A percentile compares a stretch with the other conserved stretches of the same genome.
Conservation (phyloP, 2,797 vertebrate species). For the Enteromius fasciolatus region DNA sequence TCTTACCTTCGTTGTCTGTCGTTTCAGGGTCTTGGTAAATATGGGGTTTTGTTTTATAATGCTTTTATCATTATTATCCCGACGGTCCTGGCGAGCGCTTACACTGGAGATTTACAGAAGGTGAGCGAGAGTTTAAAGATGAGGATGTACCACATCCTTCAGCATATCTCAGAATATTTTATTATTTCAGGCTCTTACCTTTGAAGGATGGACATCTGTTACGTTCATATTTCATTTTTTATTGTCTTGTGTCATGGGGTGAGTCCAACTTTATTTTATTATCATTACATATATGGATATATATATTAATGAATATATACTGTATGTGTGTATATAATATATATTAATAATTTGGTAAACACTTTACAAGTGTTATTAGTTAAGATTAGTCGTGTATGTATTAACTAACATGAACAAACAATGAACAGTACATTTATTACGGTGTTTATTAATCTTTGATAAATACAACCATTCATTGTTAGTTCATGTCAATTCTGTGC, state of each 20-base stretch:
- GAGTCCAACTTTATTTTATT: slow-evolving; percentile 62
- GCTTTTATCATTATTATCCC: slow-evolving; percentile 88
- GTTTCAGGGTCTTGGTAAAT: slow-evolving; percentile 87
- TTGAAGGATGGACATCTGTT: slow-evolving; percentile 83
- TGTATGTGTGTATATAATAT: not conserved
- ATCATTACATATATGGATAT: not conserved
- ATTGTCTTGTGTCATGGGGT: slow-evolving; percentile 92
- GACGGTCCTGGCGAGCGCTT: slow-evolving; percentile 79
- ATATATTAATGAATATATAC: not conserved
- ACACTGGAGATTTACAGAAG: slow-evolving; percentile 85
- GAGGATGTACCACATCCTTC: not conserved
- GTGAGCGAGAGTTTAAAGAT: slow-evolving; percentile 65
- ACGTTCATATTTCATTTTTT: slow-evolving; percentile 86
- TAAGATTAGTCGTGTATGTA: no score
- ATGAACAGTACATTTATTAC: no score
- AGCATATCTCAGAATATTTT: not conserved
- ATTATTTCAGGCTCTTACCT: slow-evolving; percentile 77
- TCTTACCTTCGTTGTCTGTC: slow-evolving; percentile 44
- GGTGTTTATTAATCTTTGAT: no score
- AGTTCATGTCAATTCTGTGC: no score
- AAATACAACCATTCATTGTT: no score
- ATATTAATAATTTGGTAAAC: not conserved
- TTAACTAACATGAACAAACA: no score
- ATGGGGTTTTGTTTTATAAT: slow-evolving; percentile 93
- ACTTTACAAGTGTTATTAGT: no score